These are phyloP conservation scores for Timema podura DNA, from an alignment of 2,888 invertebrate genomes.

Conservation along the genomic window DNA sequence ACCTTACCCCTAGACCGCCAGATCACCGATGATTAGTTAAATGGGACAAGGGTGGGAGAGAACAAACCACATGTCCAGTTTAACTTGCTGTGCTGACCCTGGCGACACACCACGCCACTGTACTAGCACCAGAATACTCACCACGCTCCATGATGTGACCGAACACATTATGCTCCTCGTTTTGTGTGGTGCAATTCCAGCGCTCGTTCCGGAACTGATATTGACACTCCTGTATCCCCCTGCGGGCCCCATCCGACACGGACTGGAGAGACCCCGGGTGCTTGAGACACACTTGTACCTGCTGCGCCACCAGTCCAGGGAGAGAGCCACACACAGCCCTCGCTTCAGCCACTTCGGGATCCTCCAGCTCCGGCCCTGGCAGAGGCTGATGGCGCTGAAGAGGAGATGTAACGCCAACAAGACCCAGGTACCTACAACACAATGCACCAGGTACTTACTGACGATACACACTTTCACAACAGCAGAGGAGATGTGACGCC, in stretches of 20 bases:
- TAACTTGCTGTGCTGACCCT: too few relatives aligned
- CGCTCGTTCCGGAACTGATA: constrained; percentile 52
- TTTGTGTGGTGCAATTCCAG: constrained; percentile 53
- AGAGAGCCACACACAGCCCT: constrained; percentile 40
- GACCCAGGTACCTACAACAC: constrained; percentile 40
- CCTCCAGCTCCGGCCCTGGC: constrained; percentile 32
- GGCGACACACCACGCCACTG: too few relatives aligned
- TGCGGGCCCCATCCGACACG: constrained; percentile 51
- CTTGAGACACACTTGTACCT: constrained; percentile 47
- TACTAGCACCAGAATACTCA: constrained; percentile 39
- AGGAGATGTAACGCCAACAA: constrained; percentile 37
- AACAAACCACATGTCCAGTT: too few relatives aligned
- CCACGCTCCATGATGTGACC: constrained; percentile 50
- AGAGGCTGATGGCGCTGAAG: constrained; percentile 32
- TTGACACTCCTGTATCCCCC: constrained; percentile 54
- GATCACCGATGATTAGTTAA: too few relatives aligned
- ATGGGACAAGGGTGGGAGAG: too few relatives aligned
- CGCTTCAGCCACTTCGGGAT: constrained; percentile 35
- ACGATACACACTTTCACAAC: neutral
- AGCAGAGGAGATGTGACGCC: constrained; percentile 34
- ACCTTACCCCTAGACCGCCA: too few relatives aligned
- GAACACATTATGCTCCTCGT: constrained; percentile 46
- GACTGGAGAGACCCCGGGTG: constrained; percentile 51
- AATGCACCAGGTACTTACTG: too few relatives aligned
- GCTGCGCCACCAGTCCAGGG: constrained; percentile 42